These are phyloP conservation scores for Intellagama lesueurii DNA, from an alignment of 2,797 vertebrate genomes.

Conservation along the genomic window DNA sequence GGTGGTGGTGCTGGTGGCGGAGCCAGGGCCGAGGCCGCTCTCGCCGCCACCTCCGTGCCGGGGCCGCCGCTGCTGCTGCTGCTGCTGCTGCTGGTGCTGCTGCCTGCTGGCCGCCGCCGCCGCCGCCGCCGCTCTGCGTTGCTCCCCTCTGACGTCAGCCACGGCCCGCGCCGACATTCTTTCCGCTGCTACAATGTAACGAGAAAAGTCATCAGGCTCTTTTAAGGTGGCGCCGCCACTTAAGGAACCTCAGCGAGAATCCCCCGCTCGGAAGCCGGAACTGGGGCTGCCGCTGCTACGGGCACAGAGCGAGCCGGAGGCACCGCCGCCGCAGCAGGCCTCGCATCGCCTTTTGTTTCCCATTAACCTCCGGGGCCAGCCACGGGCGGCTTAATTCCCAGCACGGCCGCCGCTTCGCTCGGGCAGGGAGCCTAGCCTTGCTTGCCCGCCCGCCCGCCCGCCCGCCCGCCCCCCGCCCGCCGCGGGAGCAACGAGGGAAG, in stretches of 20 bases:
- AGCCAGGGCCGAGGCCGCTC: slow-evolving; percentile 67
- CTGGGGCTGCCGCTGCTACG: slow-evolving; percentile 9
- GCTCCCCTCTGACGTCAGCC: slow-evolving; percentile 98
- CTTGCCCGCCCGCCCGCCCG: too few species aligned
- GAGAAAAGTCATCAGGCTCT: slow-evolving; percentile 82
- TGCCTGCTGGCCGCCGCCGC: slow-evolving; percentile 76
- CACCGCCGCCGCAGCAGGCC: neutral
- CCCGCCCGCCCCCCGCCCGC: too few species aligned
- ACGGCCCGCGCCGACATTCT: slow-evolving; percentile 99
- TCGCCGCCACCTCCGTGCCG: slow-evolving; percentile 78
- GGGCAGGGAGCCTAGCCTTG: neutral
- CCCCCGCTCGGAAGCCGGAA: slow-evolving; percentile 3
- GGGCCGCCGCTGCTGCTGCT: slow-evolving; percentile 73
- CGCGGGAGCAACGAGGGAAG: neutral
- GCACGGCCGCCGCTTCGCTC: neutral
- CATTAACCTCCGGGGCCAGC: neutral
- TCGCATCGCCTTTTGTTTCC: slow-evolving; percentile 20
- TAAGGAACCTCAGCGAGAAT: slow-evolving; percentile 70
- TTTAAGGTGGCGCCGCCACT: slow-evolving; percentile 77
- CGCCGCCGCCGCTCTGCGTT: slow-evolving; percentile 88
- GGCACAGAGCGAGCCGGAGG: neutral
- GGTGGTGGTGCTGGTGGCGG: slow-evolving; percentile 77
- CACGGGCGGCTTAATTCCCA: neutral
- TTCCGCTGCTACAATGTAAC: slow-evolving; percentile 98
- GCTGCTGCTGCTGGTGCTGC: slow-evolving; percentile 77